A percentile compares a stretch with the other conserved stretches of the same genome.
phyloP scores from a whole-genome alignment of 2,888 invertebrate genomes.

The Poecilobothrus nobilitatus region DNA sequence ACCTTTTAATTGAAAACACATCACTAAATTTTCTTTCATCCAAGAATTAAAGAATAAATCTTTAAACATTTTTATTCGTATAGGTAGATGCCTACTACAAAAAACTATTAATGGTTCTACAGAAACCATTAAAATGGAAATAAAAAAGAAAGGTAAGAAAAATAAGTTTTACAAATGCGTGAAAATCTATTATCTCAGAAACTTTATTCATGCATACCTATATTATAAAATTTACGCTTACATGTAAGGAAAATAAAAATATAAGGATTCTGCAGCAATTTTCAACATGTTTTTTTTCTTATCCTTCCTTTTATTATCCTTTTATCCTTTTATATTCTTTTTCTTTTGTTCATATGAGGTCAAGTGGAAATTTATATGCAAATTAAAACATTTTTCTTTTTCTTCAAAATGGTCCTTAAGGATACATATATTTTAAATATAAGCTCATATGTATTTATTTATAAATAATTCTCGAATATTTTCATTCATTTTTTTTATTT shows the following conservation, averaged over 20 bases:
- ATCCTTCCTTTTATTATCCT: too few species aligned
- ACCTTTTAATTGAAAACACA: too few species aligned
- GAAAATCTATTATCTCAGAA: not conserved
- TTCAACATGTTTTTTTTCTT: not conserved
- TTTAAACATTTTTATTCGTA: too few species aligned
- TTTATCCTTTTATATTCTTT: not conserved
- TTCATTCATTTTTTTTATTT: too few species aligned
- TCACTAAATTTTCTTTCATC: too few species aligned
- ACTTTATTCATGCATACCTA: not conserved
- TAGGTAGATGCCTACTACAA: too few species aligned
- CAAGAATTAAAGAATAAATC: too few species aligned
- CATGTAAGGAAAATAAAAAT: not conserved
- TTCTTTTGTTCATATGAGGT: not conserved
- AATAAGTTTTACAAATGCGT: not conserved
- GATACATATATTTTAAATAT: not conserved
- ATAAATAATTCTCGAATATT: too few species aligned
- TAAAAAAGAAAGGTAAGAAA: too few species aligned
- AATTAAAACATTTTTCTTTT: not conserved
- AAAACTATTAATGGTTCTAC: too few species aligned
- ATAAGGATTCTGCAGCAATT: not conserved
- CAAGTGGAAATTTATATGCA: not conserved
- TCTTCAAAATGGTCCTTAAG: not conserved
- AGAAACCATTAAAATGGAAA: too few species aligned
- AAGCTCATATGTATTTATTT: too few species aligned
- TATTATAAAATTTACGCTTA: not conserved